Conservation (phyloP, 2,113 vertebrate genomes). For the Vimba vimba region DNA sequence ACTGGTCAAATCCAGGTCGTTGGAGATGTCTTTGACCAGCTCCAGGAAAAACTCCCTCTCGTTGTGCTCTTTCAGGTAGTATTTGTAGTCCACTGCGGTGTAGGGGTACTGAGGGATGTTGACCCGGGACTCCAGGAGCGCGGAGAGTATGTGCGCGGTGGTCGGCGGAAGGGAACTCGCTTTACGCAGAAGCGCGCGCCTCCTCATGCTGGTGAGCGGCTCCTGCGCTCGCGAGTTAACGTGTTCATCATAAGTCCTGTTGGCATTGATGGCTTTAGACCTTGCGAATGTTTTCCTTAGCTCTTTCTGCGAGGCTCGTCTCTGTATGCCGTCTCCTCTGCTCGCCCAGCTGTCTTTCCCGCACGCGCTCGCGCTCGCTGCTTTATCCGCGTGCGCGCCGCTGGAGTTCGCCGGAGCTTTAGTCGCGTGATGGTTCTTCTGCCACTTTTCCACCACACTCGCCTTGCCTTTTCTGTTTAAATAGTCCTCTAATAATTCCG, state of each 20-base stretch:
- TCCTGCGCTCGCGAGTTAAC: slow-evolving; percentile 90
- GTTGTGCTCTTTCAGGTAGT: slow-evolving; percentile 92
- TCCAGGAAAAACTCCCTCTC: slow-evolving; percentile 97
- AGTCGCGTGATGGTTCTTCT: slow-evolving; percentile 79
- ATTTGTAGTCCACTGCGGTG: slow-evolving; percentile 95
- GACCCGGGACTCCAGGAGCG: slow-evolving; percentile 95
- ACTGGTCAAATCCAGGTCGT: slow-evolving; percentile 94
- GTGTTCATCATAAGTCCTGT: slow-evolving; percentile 96
- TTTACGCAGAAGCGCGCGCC: slow-evolving; percentile 91
- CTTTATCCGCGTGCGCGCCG: slow-evolving; percentile 67
- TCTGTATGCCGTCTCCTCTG: slow-evolving; percentile 79
- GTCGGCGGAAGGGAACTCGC: slow-evolving; percentile 96
- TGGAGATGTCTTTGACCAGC: slow-evolving; percentile 98
- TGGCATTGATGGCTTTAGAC: slow-evolving; percentile 92
- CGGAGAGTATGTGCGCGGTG: slow-evolving; percentile 94
- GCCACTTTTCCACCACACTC: slow-evolving; percentile 91
- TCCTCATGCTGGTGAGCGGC: slow-evolving; percentile 90
- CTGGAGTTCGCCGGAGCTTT: slow-evolving; percentile 65
- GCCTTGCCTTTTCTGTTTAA: slow-evolving; percentile 86
- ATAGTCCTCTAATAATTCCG: slow-evolving; percentile 90
- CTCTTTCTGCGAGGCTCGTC: slow-evolving; percentile 91
- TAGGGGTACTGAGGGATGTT: slow-evolving; percentile 96
- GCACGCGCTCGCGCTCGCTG: slow-evolving; percentile 56
- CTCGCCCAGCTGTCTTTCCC: slow-evolving; percentile 77
- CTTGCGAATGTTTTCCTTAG: slow-evolving; percentile 94